phyloP scores from a whole-genome alignment of 1,140 invertebrate species.

The Sycobia sp. region DNA sequence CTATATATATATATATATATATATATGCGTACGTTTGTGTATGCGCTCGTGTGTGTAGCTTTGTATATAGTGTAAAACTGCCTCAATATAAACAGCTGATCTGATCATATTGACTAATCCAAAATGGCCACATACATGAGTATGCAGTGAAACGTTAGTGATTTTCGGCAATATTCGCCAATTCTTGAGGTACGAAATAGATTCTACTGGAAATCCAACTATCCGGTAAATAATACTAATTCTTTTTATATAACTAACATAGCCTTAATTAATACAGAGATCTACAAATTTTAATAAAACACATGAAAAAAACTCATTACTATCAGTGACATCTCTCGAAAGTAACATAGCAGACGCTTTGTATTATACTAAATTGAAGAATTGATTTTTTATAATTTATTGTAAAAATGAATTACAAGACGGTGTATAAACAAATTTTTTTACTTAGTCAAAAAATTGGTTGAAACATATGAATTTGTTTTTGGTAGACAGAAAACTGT shows the following conservation, averaged over 20 bases:
- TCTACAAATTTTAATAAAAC: too few species aligned
- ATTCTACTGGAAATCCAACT: conserved; percentile 26
- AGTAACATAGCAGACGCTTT: conserved; percentile 46
- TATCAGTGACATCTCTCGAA: conserved; percentile 45
- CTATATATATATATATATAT: too few species aligned
- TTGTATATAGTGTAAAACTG: too few species aligned
- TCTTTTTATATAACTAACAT: background rate
- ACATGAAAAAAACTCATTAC: background rate
- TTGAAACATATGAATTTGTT: background rate
- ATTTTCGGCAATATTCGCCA: conserved; percentile 42
- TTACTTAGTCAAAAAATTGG: background rate
- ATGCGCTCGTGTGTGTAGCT: too few species aligned
- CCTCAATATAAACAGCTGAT: conserved; percentile 44
- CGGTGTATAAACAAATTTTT: too few species aligned
- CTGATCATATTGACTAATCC: conserved; percentile 42
- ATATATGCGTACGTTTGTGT: too few species aligned
- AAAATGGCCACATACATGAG: conserved; percentile 43
- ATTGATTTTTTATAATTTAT: conserved; percentile 24
- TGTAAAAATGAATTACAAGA: conserved; percentile 16
- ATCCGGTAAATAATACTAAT: conserved; percentile 5
- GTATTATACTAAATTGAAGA: conserved; percentile 12
- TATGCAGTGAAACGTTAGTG: conserved; percentile 37
- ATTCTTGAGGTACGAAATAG: conserved; percentile 31
- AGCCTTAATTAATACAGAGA: too few species aligned
- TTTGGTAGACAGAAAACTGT: conserved; percentile 1